These are phyloP conservation scores for Ictalurus punctatus DNA, from an alignment of 2,113 vertebrate species.

Conservation along the genomic window DNA sequence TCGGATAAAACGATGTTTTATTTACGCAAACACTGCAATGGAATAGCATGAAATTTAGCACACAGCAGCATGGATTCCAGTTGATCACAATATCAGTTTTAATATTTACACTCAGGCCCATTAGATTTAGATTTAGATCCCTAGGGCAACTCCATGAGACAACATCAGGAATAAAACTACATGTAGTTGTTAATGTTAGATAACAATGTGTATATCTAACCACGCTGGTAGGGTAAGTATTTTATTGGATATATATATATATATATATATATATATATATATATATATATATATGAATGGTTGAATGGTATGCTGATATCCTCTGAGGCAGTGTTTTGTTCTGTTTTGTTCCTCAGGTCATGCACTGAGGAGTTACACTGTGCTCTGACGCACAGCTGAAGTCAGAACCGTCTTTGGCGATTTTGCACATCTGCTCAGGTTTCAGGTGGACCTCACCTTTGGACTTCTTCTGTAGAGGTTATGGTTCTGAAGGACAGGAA, in stretches of 20 bases:
- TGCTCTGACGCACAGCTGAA: not conserved
- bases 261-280: too few relatives aligned
- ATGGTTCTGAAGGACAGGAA: not conserved
- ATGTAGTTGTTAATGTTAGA: not conserved
- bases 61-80: not conserved
- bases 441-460: not conserved
- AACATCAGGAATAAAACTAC: too few relatives aligned
- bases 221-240: too few relatives aligned
- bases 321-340: too few relatives aligned
- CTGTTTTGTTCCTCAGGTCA: not conserved
- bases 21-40: not conserved
- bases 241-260: too few relatives aligned
- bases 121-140: too few relatives aligned
- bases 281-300: too few relatives aligned
- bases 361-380: not conserved
- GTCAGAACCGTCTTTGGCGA: not conserved
- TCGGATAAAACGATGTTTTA: not conserved
- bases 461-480: not conserved
- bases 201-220: not conserved
- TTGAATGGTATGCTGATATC: too few relatives aligned
- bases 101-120: too few relatives aligned
- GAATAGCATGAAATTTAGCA: not conserved
- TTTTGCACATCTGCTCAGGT: not conserved
- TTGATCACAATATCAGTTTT: not conserved
- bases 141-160: too few relatives aligned